Conservation (phyloP, 2,888 invertebrate species). For the Watsonalla binaria region DNA sequence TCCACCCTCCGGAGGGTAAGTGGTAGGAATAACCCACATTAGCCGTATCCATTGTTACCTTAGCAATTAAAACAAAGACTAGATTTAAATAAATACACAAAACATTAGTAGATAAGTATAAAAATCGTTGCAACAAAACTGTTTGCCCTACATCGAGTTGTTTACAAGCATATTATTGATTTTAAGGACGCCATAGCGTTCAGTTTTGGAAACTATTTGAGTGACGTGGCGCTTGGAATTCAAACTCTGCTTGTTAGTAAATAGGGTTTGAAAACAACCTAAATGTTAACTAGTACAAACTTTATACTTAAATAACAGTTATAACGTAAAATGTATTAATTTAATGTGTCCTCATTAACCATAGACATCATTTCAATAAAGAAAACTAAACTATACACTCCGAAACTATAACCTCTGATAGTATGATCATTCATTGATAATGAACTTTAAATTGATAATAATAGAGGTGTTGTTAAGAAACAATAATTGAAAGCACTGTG, state of each 20-base stretch:
- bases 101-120: constrained; percentile 45
- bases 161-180: constrained; percentile 75
- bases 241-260: neutral
- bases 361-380: no score
- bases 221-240: constrained; percentile 11
- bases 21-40: constrained; percentile 92
- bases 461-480: no score
- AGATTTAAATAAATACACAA: constrained; percentile 47
- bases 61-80: constrained; percentile 8
- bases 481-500: no score
- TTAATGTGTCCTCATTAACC: no score
- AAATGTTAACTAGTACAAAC: no score
- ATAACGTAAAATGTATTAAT: no score
- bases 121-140: constrained; percentile 38
- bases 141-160: constrained; percentile 59
- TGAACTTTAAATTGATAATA: no score
- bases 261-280: no score
- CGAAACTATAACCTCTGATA: no score
- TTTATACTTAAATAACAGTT: no score
- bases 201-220: neutral
- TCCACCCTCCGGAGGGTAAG: constrained; percentile 87
- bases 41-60: constrained; percentile 69
- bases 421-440: no score
- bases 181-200: constrained; percentile 32
- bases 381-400: no score